Conservation (phyloP, 2,797 vertebrate species). For the Hirundo rustica region DNA sequence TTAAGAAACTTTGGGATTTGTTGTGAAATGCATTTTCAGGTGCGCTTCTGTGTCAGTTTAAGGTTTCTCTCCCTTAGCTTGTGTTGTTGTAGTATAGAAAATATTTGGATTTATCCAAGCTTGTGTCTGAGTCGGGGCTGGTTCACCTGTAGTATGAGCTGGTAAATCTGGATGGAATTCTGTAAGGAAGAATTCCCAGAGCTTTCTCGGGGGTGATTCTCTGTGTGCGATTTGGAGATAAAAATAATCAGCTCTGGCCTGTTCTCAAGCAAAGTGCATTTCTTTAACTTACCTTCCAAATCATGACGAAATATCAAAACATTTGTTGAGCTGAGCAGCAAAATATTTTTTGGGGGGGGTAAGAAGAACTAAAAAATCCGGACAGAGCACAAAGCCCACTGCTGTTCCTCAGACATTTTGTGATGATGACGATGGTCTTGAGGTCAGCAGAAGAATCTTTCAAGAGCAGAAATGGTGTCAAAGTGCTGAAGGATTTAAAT, state of each 20-base stretch:
- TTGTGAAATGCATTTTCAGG: not conserved
- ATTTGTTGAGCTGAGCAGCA: not conserved
- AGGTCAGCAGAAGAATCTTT: not conserved
- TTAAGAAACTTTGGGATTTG: not conserved
- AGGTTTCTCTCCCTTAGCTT: not conserved
- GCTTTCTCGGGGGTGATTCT: not conserved
- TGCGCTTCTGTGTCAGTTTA: not conserved
- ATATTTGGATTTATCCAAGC: not conserved
- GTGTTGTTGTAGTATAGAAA: not conserved
- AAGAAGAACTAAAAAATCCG: not conserved
- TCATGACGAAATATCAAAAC: accelerated
- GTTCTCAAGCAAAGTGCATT: accelerated
- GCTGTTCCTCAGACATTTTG: not conserved
- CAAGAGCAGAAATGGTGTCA: not conserved
- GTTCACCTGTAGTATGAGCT: not conserved
- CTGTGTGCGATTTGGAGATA: not conserved
- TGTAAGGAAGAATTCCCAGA: not conserved
- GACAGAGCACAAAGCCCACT: not conserved
- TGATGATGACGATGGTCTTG: not conserved
- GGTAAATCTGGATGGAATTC: not conserved
- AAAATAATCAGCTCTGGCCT: not conserved
- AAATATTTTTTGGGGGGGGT: not conserved
- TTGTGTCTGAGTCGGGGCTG: not conserved
- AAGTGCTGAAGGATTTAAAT: not conserved
- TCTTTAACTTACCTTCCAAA: not conserved